Percentiles rank a stretch among this genome's conserved stretches.
Evolutionary conservation across 2,113 vertebrate species (phyloP).

Genomic region (Accipiter virgatus): DNA sequence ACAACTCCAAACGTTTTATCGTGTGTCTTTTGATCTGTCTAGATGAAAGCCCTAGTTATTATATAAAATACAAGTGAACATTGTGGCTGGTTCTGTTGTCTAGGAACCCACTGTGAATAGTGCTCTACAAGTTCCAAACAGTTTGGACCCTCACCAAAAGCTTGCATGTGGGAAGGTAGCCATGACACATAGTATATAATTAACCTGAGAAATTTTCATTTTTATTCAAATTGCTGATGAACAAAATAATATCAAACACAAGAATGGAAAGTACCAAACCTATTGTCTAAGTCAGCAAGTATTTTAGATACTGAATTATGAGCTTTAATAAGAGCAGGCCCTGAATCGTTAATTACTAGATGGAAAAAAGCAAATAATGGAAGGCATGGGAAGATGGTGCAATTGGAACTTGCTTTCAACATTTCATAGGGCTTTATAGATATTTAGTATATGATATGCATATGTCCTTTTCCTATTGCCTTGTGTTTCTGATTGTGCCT

Average conservation of each 20-base stretch:
- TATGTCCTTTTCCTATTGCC: neutral
- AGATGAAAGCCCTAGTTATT: neutral
- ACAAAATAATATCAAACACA: neutral
- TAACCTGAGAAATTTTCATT: neutral
- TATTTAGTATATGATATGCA: neutral
- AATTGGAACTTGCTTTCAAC: neutral
- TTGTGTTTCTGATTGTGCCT: neutral
- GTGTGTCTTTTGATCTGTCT: neutral
- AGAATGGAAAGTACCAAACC: neutral
- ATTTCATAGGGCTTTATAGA: neutral
- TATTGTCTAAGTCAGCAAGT: neutral
- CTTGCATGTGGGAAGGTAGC: neutral
- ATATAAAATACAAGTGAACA: neutral
- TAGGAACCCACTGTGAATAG: neutral
- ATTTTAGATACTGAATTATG: neutral
- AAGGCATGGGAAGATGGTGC: neutral
- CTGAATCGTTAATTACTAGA: neutral
- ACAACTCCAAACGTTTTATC: neutral
- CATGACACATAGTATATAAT: neutral
- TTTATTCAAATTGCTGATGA: neutral
- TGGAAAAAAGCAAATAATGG: neutral
- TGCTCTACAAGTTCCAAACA: neutral
- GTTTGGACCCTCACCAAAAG: neutral
- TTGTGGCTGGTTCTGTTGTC: neutral
- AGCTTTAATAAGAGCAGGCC: neutral